Conservation (phyloP, 2,113 vertebrate genomes). For the Stomatorhinus ivindoensis region DNA sequence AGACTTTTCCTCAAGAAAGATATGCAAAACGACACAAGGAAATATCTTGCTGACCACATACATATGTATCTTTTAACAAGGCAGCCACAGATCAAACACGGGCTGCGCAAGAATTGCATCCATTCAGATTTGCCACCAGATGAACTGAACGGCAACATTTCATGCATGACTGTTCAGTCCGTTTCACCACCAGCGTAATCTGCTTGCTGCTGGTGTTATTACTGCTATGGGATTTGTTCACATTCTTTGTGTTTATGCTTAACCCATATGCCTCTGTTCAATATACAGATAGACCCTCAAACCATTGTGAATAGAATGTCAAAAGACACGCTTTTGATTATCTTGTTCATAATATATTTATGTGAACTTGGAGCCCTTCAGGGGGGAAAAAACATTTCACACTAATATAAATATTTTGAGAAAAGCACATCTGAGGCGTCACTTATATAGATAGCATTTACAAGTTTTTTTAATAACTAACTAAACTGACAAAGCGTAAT, state of each 20-base stretch:
- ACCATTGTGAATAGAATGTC: not conserved
- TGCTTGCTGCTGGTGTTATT: not conserved
- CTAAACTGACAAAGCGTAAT: not conserved
- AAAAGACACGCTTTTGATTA: not conserved
- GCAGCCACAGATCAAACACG: not conserved
- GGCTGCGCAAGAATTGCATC: not conserved
- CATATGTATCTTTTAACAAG: not conserved
- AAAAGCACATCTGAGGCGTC: not conserved
- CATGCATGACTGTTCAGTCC: not conserved
- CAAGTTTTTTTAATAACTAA: not conserved
- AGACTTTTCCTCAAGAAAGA: not conserved
- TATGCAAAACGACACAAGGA: not conserved
- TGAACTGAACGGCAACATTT: not conserved
- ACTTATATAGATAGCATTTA: not conserved
- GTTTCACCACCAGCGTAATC: not conserved
- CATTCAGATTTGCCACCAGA: not conserved
- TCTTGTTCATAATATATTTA: not conserved
- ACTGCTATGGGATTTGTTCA: not conserved
- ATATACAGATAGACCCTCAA: not conserved
- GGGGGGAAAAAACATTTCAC: not conserved
- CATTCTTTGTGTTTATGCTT: not conserved
- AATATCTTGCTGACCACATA: conserved; percentile 11
- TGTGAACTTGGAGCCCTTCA: not conserved
- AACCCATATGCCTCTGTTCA: not conserved
- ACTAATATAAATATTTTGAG: not conserved